A percentile compares a stretch with the other conserved stretches of the same genome.
These are phyloP conservation scores for Macrophya alboannulata DNA, from an alignment of 2,888 invertebrate species.

Conservation along the genomic window DNA sequence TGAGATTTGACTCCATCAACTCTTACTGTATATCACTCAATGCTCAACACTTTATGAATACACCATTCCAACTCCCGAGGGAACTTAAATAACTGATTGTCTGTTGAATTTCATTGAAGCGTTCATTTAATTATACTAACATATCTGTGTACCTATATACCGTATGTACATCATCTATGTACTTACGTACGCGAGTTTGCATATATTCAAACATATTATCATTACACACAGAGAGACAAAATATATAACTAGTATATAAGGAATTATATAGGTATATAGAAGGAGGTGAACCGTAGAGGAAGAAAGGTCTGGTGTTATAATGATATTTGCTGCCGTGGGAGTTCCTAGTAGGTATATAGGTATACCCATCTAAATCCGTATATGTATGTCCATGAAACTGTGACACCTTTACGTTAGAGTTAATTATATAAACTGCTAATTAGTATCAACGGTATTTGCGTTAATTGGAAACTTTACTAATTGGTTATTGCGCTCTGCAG, in stretches of 20 bases:
- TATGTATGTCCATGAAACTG: not conserved
- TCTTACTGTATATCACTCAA: not conserved
- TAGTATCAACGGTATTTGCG: slow-evolving; percentile 59
- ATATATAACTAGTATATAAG: not conserved
- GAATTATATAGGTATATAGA: not conserved
- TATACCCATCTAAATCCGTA: not conserved
- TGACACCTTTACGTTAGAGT: slow-evolving; percentile 12
- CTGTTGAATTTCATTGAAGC: not conserved
- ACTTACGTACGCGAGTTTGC: too few species aligned
- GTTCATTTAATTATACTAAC: not conserved
- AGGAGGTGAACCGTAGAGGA: not conserved
- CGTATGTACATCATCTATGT: not conserved
- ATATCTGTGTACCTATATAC: not conserved
- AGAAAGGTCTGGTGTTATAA: not conserved
- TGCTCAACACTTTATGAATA: not conserved
- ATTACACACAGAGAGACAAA: not conserved
- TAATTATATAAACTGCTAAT: slow-evolving; percentile 44
- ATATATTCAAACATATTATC: too few species aligned
- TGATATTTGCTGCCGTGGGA: not conserved
- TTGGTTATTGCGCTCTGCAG: slow-evolving; percentile 63
- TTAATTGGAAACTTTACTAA: slow-evolving; percentile 67
- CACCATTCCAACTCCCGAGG: not conserved
- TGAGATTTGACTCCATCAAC: not conserved
- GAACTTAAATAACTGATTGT: too few species aligned
- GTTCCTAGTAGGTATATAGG: not conserved